Evolutionary conservation across 2,113 vertebrate genomes (phyloP), one percentile per base, ranked within the genome.

Genomic region (Litocranius walleri): DNA sequence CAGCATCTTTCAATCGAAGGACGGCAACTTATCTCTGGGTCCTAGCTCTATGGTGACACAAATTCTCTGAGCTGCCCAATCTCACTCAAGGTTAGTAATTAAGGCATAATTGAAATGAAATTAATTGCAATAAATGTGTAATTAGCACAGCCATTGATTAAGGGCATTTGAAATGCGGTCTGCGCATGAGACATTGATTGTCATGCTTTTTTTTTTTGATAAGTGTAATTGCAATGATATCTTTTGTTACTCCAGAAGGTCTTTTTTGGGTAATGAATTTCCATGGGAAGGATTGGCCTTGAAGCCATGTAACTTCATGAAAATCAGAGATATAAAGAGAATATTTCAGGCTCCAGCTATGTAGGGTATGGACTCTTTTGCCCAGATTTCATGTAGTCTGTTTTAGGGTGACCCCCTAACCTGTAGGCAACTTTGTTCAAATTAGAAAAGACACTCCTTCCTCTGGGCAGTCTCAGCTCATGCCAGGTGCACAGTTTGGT

Each of bases 91-190:
- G 92, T 94, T 98, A 97, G 98, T 97, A 98, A 98, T 98, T 98
- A 98, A 97, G 96, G 97, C 94, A 67, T 97, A 99, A 99, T 98
- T 99, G 95, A 96, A 97, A 98, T 97, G 62, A 98, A 98, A 98
- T 99, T 99, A 99, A 99, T 99, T 98, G 96, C 98, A 98, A 98
- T 98, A 98, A 97, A 95, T 95, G 97, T 98, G 96, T 98, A 97
- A 98, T 99, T 98, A 98, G 97, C 94, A 98, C 97, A 98, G 83
- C 81, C 96, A 98, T 98, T 94, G 98, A 98, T 98, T 98, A 98
- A 96, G 82, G 97, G 87, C 96, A 97, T 98, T 98, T 95, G 97
- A 96, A 98, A 98, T 87, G 86, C 15, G 5, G 92, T 83, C 96
- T 91, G 83, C 98, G 98, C 94, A 81, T 43, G 91, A 97, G 95